Base-by-base conservation (phyloP, 2,888 invertebrate species). In the Hydropsyche betteni region DNA sequence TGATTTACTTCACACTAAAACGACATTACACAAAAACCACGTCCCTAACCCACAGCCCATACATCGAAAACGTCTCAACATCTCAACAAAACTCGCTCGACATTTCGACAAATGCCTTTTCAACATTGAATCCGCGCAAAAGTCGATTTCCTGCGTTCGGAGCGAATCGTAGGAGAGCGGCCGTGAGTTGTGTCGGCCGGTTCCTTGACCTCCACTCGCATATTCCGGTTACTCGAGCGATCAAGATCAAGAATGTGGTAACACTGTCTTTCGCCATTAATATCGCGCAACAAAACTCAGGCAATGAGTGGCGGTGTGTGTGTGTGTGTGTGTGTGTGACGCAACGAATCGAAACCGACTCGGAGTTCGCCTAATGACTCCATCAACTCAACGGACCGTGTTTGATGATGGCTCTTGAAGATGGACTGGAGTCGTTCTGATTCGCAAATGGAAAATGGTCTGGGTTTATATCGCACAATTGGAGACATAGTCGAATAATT, bases 141-240 rank as follows among this genome's bases (percentile, higher is more conserved):
- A 44, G 44, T 44, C 44, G 10, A 44, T 10, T 44, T 44, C 44
- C 44, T 44, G 44, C 44, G 44, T 10, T 44, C 44, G 44, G 16
- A 69, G 69, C 34, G 69, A 34, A 69, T 55, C 55, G 50, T 44
- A 12, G 16, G 72, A 33, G 16, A 8, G 34, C 24, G 68, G 74
- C 64, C 74, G 74, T 74, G 74, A 68, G 74, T 74, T 69, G 72
- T 44, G 44, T 14, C 51, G 58, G 58, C 34, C 52, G 68, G 78
- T 78, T 78, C 78, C 78, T 78, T 78, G 78, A 78, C 78, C 72
- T 58, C 72, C 55, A 72, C 72, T 72, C 72, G 52, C 70, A 75
- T 75, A 75, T 75, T 75, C 75, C 75, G 75, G 75, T 75, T 75
- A 75, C 71, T 75, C 75, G 75, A 75, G 71, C 75, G 75, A 71